Evolutionary conservation across 2,888 invertebrate species (phyloP), one percentile per base, ranked within the genome.

Genomic region (Zootermopsis nevadensis): DNA sequence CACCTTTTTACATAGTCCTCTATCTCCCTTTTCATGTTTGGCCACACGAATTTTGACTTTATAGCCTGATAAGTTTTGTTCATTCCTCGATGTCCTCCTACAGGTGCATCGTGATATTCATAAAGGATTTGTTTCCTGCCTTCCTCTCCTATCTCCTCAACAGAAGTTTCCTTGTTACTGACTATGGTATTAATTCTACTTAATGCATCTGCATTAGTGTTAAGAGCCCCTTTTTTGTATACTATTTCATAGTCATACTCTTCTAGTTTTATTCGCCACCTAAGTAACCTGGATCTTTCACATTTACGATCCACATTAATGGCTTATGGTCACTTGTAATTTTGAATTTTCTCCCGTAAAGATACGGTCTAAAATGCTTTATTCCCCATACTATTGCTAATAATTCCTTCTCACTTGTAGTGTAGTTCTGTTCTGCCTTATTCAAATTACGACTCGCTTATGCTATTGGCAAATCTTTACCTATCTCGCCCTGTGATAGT

Each of bases 281-380:
- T 76, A 0, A 87, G 80, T 7, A 89, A 74, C 85, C 86, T 2
- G 86, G 86, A 38, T 87, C 87, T 82, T 87, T 87, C 2, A 86
- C n/a, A 8, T 83, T 84, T 72, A 84, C 83, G 30, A 86, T 80
- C 87, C 86, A 87, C 42, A 82, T 80, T 2, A 88, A 84, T 0
- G 88, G 87, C 82, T 86, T 86, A 82, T 89, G 88, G 83, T 88
- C 88, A 0, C 88, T 88, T 1, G 87, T 84, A 22, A 88, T 86
- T 31, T 77, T 83, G 76, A 88, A 88, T 72, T 84, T 86, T 83
- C 85, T 67, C 0, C 88, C 88, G 77, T 85, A 87, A 6, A 88
- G n/a, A 82, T 88, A 88, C 0, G 87, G 87, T 53, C 87, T 74
- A 69, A 87, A 88, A 83, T 87, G 86, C 77, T 86, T 85, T 1